A percentile compares a stretch with the other conserved stretches of the same genome.
Conservation (phyloP, 2,888 invertebrate species). For the Zaprionus obscuricornis region DNA sequence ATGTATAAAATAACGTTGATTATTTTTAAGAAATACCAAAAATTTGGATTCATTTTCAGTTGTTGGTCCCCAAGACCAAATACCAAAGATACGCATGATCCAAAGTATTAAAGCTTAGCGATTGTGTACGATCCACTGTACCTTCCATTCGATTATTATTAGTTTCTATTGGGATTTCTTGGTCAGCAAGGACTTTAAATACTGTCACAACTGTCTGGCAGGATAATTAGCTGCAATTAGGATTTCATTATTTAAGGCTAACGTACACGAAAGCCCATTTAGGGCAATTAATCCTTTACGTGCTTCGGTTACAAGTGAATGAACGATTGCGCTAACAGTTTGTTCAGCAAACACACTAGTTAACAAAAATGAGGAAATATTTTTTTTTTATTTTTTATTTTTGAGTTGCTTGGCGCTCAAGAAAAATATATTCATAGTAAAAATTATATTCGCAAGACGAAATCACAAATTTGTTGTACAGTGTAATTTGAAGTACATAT, state of each 20-base stretch:
- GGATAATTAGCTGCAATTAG: slow-evolving; percentile 52
- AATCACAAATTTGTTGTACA: too few species aligned
- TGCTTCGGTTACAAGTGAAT: neutral
- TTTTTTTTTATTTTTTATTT: too few species aligned
- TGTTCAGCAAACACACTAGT: too few species aligned
- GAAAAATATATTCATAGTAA: too few species aligned
- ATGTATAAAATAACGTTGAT: slow-evolving; percentile 58
- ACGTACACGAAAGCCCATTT: slow-evolving; percentile 25
- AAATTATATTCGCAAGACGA: too few species aligned
- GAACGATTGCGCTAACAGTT: too few species aligned
- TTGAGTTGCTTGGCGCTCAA: too few species aligned
- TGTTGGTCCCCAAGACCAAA: slow-evolving; percentile 55
- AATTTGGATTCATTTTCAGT: slow-evolving; percentile 3
- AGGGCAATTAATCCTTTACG: slow-evolving; percentile 15
- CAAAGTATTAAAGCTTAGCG: slow-evolving; percentile 42
- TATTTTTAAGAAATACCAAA: slow-evolving; percentile 18
- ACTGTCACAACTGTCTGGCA: neutral
- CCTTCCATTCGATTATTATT: slow-evolving; percentile 35
- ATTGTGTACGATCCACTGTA: slow-evolving; percentile 33
- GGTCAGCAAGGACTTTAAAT: slow-evolving; percentile 29
- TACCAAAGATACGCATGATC: slow-evolving; percentile 46
- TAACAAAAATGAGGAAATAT: too few species aligned
- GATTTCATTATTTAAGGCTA: slow-evolving; percentile 43
- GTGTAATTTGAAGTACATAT: too few species aligned
- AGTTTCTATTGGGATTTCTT: neutral